Evolutionary conservation across 2,113 vertebrate genomes (phyloP).

Genomic region (Ploceus nigricollis): DNA sequence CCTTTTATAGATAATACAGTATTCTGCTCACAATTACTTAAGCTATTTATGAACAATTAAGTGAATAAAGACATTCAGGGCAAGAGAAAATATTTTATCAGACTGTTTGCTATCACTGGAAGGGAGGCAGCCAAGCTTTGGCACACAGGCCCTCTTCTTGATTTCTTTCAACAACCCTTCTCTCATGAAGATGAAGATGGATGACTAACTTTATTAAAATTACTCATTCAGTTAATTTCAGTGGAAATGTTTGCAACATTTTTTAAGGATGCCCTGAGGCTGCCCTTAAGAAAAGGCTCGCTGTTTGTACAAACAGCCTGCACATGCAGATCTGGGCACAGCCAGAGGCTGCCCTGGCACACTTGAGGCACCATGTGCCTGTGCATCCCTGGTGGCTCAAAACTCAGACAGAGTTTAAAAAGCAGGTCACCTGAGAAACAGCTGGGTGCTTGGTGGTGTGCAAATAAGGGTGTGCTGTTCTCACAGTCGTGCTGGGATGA

Average conservation of each 20-base stretch:
- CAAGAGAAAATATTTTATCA: neutral
- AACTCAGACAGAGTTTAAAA: neutral
- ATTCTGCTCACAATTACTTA: neutral
- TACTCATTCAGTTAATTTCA: neutral
- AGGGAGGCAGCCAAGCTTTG: neutral
- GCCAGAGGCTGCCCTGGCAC: neutral
- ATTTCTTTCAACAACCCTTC: neutral
- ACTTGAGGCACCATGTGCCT: rapidly evolving
- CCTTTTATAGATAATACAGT: neutral
- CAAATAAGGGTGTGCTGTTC: neutral
- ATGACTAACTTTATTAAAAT: neutral
- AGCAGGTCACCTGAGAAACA: neutral
- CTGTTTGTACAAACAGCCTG: neutral
- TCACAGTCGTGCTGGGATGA: neutral
- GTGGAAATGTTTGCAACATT: neutral
- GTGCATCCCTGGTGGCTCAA: neutral
- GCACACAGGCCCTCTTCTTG: neutral
- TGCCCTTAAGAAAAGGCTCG: neutral
- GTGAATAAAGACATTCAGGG: neutral
- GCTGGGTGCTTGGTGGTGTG: neutral
- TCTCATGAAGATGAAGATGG: neutral
- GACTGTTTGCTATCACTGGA: neutral
- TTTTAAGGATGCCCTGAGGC: neutral
- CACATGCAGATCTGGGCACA: neutral
- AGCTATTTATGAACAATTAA: neutral